Percentiles rank a stretch among this genome's conserved stretches.
Evolutionary conservation across 2,113 vertebrate genomes (phyloP).

Genomic region (Tamias sibiricus): DNA sequence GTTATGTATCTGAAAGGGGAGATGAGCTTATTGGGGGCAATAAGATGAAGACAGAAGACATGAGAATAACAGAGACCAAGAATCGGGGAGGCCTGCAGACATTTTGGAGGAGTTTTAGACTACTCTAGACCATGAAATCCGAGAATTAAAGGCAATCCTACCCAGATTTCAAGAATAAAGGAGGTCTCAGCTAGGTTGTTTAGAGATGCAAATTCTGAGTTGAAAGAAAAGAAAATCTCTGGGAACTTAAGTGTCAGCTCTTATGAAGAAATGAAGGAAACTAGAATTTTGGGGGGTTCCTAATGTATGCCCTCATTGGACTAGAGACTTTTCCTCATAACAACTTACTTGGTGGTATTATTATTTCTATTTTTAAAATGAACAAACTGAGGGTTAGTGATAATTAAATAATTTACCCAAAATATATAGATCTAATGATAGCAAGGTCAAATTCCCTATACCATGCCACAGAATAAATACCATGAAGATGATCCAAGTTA

Average conservation of each 20-base stretch:
- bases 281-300: background rate
- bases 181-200: background rate
- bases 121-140: background rate
- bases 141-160: background rate
- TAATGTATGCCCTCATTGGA: background rate
- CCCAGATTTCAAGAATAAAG: background rate
- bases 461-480: background rate
- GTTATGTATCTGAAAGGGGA: background rate
- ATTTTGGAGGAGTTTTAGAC: background rate
- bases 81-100: background rate
- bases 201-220: background rate
- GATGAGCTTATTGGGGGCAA: background rate
- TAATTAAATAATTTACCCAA: slow-evolving; percentile 28
- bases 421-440: background rate
- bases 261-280: background rate
- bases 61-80: background rate
- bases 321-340: background rate
- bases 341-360: background rate
- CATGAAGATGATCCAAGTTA: background rate
- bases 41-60: background rate
- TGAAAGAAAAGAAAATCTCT: background rate
- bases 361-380: background rate
- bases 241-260: background rate
- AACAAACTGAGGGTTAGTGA: slow-evolving; percentile 8
- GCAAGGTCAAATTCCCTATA: background rate